Conservation (phyloP, 2,113 vertebrate species). For the Sander vitreus region DNA sequence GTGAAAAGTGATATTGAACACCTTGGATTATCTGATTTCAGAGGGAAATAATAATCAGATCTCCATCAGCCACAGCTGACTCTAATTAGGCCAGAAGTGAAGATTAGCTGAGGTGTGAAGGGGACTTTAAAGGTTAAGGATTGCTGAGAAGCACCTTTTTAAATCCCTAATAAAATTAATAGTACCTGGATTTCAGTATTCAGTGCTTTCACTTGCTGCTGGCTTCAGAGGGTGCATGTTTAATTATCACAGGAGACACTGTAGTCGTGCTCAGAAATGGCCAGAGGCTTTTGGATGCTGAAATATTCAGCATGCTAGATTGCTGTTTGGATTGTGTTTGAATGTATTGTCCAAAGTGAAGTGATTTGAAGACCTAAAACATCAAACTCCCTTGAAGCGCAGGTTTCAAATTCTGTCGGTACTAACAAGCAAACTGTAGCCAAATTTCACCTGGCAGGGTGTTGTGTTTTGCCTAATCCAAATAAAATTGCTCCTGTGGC, state of each 20-base stretch:
- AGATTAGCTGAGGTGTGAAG: slow-evolving; percentile 61
- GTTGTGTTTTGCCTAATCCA: slow-evolving; percentile 29
- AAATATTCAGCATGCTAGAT: slow-evolving; percentile 22
- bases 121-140: slow-evolving; percentile 71
- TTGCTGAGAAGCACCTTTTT: slow-evolving; percentile 54
- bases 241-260: slow-evolving; percentile 41
- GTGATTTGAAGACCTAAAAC: slow-evolving; percentile 2
- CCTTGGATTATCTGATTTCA: slow-evolving; percentile 67
- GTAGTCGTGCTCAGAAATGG: slow-evolving; percentile 2
- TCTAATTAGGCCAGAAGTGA: slow-evolving; percentile 59
- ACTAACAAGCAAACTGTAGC: slow-evolving; percentile 57
- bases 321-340: slow-evolving; percentile 33
- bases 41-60: slow-evolving; percentile 59
- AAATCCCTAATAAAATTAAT: slow-evolving; percentile 55
- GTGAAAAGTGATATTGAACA: slow-evolving; percentile 58
- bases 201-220: slow-evolving; percentile 8
- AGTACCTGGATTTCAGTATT: slow-evolving; percentile 35
- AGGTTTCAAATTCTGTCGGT: slow-evolving; percentile 37
- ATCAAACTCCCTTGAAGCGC: slow-evolving; percentile 18
- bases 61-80: slow-evolving; percentile 26
- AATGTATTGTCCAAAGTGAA: slow-evolving; percentile 34
- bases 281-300: slow-evolving; percentile 9
- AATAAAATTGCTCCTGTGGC: slow-evolving; percentile 59
- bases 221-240: slow-evolving; percentile 21
- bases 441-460: slow-evolving; percentile 71